phyloP scores from a whole-genome alignment of 1,140 invertebrate genomes.

The Zophobas morio region DNA sequence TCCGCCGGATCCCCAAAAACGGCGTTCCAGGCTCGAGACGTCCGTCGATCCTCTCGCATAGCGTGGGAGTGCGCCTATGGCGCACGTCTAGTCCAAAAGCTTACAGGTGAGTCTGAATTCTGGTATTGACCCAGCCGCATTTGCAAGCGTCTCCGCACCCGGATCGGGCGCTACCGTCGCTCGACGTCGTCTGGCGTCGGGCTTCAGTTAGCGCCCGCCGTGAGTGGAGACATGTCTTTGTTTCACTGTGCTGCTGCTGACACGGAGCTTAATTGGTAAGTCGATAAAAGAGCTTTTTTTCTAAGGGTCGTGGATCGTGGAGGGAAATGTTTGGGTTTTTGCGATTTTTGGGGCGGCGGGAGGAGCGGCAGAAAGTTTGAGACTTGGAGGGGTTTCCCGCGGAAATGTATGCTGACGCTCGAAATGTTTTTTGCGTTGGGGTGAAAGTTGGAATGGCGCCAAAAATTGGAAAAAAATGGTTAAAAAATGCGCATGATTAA shows the following conservation, averaged over 20 bases:
- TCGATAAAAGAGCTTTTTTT: constrained; percentile 34
- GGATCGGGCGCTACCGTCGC: constrained; percentile 65
- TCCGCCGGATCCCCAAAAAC: constrained; percentile 1
- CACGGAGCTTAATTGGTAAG: constrained; percentile 64
- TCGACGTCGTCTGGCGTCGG: constrained; percentile 60
- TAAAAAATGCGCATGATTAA: too few species aligned
- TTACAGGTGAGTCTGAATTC: constrained; percentile 49
- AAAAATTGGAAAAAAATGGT: background rate
- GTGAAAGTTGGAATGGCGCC: too few species aligned
- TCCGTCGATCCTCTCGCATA: constrained; percentile 9
- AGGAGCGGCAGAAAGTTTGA: background rate
- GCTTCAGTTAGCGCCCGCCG: constrained; percentile 64
- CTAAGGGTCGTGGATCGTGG: background rate
- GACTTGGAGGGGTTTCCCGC: background rate
- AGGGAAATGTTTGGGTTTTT: background rate
- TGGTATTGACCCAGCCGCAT: constrained; percentile 66
- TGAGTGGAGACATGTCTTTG: constrained; percentile 66
- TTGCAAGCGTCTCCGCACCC: constrained; percentile 64
- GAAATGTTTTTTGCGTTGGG: too few species aligned
- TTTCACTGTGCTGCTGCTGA: constrained; percentile 60
- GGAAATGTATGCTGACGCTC: background rate
- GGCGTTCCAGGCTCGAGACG: background rate
- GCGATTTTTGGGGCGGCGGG: background rate
- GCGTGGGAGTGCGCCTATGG: constrained; percentile 48
- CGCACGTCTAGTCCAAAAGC: constrained; percentile 54